Evolutionary conservation across 2,797 vertebrate genomes (phyloP).

Genomic region (Anableps anableps): DNA sequence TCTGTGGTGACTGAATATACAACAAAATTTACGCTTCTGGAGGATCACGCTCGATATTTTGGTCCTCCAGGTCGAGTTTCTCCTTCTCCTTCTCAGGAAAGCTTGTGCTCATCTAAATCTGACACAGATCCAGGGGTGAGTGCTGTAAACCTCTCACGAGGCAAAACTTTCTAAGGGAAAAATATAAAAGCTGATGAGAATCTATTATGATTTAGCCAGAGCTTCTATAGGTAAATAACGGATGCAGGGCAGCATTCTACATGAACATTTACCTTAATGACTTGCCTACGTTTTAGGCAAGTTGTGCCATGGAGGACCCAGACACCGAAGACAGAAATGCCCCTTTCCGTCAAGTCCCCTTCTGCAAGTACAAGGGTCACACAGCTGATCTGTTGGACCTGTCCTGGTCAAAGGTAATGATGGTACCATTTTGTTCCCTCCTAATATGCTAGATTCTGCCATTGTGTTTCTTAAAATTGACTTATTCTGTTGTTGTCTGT

Average conservation of each 20-base stretch:
- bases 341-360: slow-evolving; percentile 93
- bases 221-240: not conserved
- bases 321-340: slow-evolving; percentile 94
- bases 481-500: slow-evolving; percentile 18
- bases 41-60: not conserved
- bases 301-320: slow-evolving; percentile 86
- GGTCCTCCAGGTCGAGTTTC: slow-evolving; percentile 90
- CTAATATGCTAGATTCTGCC: not conserved
- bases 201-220: not conserved
- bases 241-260: not conserved
- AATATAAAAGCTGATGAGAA: not conserved
- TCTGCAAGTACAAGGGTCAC: slow-evolving; percentile 99
- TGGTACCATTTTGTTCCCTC: not conserved
- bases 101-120: slow-evolving; percentile 96
- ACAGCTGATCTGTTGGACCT: slow-evolving; percentile 97
- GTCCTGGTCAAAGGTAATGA: slow-evolving; percentile 95
- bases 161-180: no score
- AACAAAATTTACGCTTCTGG: not conserved
- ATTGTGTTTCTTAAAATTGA: not conserved
- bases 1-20: not conserved
- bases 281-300: slow-evolving; percentile 75
- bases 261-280: slow-evolving; percentile 5
- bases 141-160: slow-evolving; percentile 6
- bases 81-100: slow-evolving; percentile 98
- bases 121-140: slow-evolving; percentile 94